Percentiles rank a stretch among this genome's conserved stretches.
These are phyloP conservation scores for Halocaridina rubra DNA, from an alignment of 2,888 invertebrate genomes.

Conservation along the genomic window DNA sequence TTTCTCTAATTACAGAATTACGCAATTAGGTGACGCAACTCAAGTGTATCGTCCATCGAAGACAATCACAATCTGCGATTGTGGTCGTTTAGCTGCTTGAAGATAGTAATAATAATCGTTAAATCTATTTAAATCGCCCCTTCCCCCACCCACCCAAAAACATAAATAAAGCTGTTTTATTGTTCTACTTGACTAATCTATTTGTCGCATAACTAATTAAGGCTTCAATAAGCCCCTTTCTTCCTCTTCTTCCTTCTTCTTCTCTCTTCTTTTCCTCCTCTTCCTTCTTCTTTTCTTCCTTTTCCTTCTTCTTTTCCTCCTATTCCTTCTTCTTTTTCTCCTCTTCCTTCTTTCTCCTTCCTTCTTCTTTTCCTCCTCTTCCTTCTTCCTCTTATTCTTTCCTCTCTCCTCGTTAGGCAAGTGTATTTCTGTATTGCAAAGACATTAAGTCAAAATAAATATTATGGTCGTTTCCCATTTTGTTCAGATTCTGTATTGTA, in stretches of 20 bases:
- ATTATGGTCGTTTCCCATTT: neutral
- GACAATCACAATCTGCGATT: conserved; percentile 58
- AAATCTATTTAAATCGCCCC: too few relatives aligned
- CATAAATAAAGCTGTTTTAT: neutral
- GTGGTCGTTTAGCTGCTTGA: conserved; percentile 45
- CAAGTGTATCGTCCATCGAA: conserved; percentile 58
- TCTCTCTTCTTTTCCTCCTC: neutral
- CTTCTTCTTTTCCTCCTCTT: neutral
- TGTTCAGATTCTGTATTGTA: neutral
- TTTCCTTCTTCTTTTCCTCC: neutral
- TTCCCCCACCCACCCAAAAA: neutral
- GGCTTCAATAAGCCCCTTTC: neutral
- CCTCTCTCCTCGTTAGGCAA: neutral
- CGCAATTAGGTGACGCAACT: conserved; percentile 48
- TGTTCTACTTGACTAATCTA: neutral
- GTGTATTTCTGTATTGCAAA: neutral
- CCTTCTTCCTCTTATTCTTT: neutral
- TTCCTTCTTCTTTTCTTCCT: neutral
- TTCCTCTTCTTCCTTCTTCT: neutral
- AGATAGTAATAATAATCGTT: neutral
- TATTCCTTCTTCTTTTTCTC: too few relatives aligned
- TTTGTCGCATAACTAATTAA: neutral
- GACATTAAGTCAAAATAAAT: neutral
- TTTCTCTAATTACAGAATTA: conserved; percentile 58
- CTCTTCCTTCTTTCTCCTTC: neutral